Conservation (phyloP, 2,888 invertebrate genomes). For the Orthosia cruda region DNA sequence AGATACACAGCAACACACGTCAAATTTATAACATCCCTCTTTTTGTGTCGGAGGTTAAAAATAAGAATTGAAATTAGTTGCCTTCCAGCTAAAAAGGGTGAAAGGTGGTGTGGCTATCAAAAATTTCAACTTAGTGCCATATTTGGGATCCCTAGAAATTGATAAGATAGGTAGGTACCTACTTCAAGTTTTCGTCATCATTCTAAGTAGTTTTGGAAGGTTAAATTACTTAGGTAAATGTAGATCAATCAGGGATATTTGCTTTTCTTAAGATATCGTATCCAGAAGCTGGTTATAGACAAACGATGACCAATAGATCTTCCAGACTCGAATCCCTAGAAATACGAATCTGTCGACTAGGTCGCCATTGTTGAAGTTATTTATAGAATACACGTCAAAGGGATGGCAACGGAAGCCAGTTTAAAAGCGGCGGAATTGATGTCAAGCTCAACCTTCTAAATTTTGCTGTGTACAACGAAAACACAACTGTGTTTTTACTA, state of each 20-base stretch:
- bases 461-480: slow-evolving; percentile 6
- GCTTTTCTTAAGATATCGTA: neutral
- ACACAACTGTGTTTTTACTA: neutral
- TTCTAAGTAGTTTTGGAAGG: neutral
- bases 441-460: slow-evolving; percentile 11
- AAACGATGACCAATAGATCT: slow-evolving; percentile 9
- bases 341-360: slow-evolving; percentile 27
- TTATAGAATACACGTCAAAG: slow-evolving; percentile 46
- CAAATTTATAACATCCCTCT: no score
- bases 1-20: no score
- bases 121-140: neutral
- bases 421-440: slow-evolving; percentile 29
- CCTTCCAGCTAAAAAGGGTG: neutral
- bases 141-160: neutral
- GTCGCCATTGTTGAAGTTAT: slow-evolving; percentile 42
- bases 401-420: slow-evolving; percentile 23
- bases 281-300: slow-evolving; percentile 1
- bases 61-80: neutral
- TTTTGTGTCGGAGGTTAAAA: no score
- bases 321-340: slow-evolving; percentile 23
- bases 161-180: neutral
- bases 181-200: neutral
- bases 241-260: neutral
- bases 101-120: neutral
- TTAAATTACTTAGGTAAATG: neutral